phyloP scores from a whole-genome alignment of 1,140 invertebrate genomes.

The Drosophila novamexicana region DNA sequence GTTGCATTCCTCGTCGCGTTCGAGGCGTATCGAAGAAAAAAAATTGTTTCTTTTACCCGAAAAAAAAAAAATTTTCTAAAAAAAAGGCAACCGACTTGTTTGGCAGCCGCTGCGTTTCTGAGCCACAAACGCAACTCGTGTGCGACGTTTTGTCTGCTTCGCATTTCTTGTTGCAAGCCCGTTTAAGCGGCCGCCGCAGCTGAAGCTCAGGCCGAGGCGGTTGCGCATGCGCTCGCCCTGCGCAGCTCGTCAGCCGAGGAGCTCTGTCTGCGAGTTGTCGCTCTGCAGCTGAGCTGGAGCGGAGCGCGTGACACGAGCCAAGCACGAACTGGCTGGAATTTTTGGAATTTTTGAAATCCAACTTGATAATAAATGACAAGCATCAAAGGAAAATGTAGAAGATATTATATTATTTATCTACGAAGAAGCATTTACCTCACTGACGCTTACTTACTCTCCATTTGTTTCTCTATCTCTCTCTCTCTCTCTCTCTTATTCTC shows the following conservation, averaged over 20 bases:
- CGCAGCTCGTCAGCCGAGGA: conserved; percentile 20
- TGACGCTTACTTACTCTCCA: too few species aligned
- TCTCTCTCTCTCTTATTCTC: not conserved
- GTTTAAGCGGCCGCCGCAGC: not conserved
- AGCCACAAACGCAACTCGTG: conserved; percentile 71
- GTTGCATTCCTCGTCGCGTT: conserved; percentile 17
- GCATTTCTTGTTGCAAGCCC: conserved; percentile 56
- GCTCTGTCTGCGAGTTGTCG: conserved; percentile 10
- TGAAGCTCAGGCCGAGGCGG: conserved; percentile 7
- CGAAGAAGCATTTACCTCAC: too few species aligned
- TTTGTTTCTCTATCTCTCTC: too few species aligned
- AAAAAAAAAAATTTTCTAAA: conserved; percentile 6
- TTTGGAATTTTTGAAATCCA: too few species aligned
- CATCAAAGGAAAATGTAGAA: too few species aligned
- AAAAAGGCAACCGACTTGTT: conserved; percentile 71
- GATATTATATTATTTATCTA: too few species aligned
- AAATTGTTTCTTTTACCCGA: not conserved
- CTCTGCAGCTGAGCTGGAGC: conserved; percentile 6
- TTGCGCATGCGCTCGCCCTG: conserved; percentile 36
- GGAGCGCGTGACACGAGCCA: conserved; percentile 30
- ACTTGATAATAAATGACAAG: too few species aligned
- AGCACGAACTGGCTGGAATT: not conserved
- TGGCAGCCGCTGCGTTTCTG: conserved; percentile 81
- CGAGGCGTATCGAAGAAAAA: not conserved
- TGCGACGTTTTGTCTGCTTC: conserved; percentile 72